Conservation (phyloP, 2,797 vertebrate species). For the Cossypha dichroa region DNA sequence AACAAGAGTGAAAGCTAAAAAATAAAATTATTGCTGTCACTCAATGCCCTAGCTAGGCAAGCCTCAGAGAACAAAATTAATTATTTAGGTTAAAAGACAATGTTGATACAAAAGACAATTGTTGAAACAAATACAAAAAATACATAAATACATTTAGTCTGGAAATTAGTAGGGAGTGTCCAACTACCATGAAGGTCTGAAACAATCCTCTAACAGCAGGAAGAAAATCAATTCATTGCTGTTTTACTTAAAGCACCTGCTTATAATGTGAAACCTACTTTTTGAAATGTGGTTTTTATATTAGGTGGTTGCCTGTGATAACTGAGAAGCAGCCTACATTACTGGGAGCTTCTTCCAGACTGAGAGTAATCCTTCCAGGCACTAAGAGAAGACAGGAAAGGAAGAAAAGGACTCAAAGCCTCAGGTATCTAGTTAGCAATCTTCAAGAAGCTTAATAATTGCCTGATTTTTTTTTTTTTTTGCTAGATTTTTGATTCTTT, state of each 20-base stretch:
- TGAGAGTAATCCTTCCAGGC: background rate
- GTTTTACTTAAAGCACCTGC: background rate
- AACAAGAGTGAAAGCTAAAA: background rate
- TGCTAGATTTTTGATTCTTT: background rate
- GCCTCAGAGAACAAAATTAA: background rate
- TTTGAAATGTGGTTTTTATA: background rate
- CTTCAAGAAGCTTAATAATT: background rate
- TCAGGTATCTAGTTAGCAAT: background rate
- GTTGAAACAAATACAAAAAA: background rate
- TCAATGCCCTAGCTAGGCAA: background rate
- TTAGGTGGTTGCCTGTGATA: background rate
- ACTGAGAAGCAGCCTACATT: background rate
- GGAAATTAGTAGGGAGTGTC: background rate
- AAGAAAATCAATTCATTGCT: background rate
- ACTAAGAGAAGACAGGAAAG: background rate
- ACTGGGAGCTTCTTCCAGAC: background rate
- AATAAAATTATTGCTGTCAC: background rate
- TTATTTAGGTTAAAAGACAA: background rate
- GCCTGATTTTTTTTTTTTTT: background rate
- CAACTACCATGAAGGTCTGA: background rate
- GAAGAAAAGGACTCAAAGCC: background rate
- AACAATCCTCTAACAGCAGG: background rate
- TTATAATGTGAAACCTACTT: background rate
- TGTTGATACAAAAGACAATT: background rate
- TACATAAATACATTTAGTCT: background rate